Conservation (phyloP, 2,888 invertebrate genomes). For the Psococerastis gibbosa region DNA sequence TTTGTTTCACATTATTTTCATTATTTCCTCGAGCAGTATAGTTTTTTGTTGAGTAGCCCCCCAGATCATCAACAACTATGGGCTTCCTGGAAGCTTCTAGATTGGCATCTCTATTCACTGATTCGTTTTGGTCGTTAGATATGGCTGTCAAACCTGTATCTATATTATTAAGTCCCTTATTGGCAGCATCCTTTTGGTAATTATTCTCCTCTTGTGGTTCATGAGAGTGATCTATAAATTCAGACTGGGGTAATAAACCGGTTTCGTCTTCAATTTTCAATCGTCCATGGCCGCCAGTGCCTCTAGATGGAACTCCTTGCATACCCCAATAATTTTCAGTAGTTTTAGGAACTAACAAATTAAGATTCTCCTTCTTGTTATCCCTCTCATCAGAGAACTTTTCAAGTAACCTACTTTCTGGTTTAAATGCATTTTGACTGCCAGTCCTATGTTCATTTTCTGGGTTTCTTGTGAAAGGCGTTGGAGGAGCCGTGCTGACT, state of each 20-base stretch:
- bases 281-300: not conserved
- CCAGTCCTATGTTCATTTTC: slow-evolving; percentile 5
- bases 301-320: not conserved
- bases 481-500: not conserved
- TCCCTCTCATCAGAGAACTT: not conserved
- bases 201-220: not conserved
- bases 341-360: too few species aligned
- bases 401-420: not conserved
- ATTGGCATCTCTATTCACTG: not conserved
- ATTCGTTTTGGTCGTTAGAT: too few species aligned
- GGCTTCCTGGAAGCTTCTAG: not conserved
- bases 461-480: slow-evolving; percentile 6
- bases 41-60: not conserved
- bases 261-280: not conserved
- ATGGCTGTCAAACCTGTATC: too few species aligned
- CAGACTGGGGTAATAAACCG: too few species aligned
- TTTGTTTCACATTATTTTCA: not conserved
- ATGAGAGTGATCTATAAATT: too few species aligned
- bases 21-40: not conserved
- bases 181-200: not conserved
- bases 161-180: too few species aligned
- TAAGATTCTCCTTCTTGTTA: not conserved
- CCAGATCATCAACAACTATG: not conserved
- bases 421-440: not conserved
- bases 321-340: too few species aligned